Base-by-base conservation (phyloP, 2,888 invertebrate species). In the Cosmia pyralina region DNA sequence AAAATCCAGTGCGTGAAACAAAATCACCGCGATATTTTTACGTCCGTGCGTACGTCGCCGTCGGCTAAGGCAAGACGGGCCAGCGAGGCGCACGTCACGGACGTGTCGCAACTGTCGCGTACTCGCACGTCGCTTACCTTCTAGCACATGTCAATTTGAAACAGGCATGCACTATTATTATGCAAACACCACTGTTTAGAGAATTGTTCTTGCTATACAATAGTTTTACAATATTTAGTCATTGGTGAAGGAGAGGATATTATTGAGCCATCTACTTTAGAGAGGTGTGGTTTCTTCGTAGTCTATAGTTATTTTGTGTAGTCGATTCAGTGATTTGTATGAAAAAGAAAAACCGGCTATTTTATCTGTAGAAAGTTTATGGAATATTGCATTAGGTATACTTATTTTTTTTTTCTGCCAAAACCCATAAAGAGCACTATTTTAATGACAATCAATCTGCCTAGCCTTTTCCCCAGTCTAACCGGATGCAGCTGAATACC, bases 151-250 rank as follows among this genome's bases (percentile, higher is more conserved):
- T 75, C 83, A 79, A 84, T 86, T 84, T 84, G 81, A 84, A 84
- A 87, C 85, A 79, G 69, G 72, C 81, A 75, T 76, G 65, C 69
- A 69, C 65, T 69, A 86, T 88, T 88, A 85, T 89, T 77, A 88
- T 89, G 86, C 77, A 85, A 90, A 88, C 63, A 50, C 48, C 63
- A 50, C 48, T 63, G 72, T 77, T 77, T 69, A 62, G 59, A 75
- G 63, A 60, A 50, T 57, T 28, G 41, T 44, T 28, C 66, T 50
- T 68, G 52, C 58, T 59, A 48, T 52, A 72, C 71, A 79, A 79
- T 69, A 50, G 64, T 52, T 63, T 50, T 53, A 71, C 67, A 68
- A 60, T 68, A 68, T 65, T 79, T 34, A 67, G 67, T 65, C 50
- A 57, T 46, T 66, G 34, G n/a, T 22, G 44, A 34, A 38, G 22